phyloP scores from a whole-genome alignment of 2,797 vertebrate species.

The Neomorphus geoffroyi region DNA sequence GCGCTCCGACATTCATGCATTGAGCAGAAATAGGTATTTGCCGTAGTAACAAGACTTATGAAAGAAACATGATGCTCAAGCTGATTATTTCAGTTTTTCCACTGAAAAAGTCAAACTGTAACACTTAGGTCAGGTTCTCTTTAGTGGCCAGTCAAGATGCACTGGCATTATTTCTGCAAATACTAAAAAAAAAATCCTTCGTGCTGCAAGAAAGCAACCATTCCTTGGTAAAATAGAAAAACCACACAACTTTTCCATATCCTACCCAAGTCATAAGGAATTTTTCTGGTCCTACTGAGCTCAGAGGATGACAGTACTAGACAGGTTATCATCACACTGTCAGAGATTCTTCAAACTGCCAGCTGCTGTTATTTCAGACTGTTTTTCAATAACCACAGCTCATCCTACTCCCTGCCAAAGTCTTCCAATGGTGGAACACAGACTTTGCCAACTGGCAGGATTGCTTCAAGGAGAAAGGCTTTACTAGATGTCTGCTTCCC shows the following conservation, averaged over 20 bases:
- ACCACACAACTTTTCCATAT: background rate
- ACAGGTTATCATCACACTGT: constrained; percentile 28
- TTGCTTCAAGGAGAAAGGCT: background rate
- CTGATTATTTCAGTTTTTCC: background rate
- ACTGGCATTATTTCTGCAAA: background rate
- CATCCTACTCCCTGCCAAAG: constrained; percentile 3
- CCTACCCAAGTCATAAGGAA: background rate
- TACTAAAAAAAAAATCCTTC: background rate
- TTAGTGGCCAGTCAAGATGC: background rate
- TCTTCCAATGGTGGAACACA: background rate
- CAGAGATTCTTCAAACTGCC: constrained; percentile 11
- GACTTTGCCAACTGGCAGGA: background rate
- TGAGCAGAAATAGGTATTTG: background rate
- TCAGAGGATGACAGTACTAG: background rate
- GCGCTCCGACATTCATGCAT: background rate
- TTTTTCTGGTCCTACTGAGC: background rate
- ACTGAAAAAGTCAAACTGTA: background rate
- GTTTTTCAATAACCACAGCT: background rate
- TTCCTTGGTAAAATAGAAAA: background rate
- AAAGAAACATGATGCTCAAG: background rate
- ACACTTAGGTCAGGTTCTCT: background rate
- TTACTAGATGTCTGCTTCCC: background rate
- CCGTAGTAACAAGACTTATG: background rate
- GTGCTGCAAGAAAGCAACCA: background rate
- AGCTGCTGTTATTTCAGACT: constrained; percentile 19